Evolutionary conservation across 2,888 invertebrate genomes (phyloP).

Genomic region (Heterodera filipjevi): DNA sequence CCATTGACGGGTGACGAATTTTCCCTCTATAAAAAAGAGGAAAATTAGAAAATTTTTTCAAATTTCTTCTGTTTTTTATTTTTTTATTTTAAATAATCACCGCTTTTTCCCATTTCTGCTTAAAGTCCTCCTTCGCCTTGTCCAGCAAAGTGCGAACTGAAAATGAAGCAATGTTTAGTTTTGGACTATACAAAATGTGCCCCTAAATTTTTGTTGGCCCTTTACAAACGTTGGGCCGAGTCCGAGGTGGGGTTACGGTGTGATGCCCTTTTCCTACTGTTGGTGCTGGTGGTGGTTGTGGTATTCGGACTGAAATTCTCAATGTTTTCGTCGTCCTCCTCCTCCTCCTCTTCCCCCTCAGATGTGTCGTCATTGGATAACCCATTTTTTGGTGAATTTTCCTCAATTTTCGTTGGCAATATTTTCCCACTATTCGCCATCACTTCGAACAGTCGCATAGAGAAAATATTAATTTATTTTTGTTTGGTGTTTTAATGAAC

Average conservation of each 20-base stretch:
- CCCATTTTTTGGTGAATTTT: not conserved
- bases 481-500: not conserved
- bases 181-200: not conserved
- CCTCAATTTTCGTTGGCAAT: not conserved
- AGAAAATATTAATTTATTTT: not conserved
- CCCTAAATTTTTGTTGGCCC: not conserved
- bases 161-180: not conserved
- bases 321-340: not conserved
- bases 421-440: not conserved
- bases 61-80: no score
- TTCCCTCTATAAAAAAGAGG: no score
- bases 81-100: constrained; percentile 33
- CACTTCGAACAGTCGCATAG: not conserved
- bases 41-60: no score
- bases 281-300: no score
- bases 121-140: constrained; percentile 11
- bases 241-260: not conserved
- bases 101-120: constrained; percentile 64
- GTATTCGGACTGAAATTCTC: not conserved
- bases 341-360: not conserved
- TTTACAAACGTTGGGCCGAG: constrained; percentile 1
- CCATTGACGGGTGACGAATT: constrained; percentile 77
- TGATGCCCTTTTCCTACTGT: not conserved
- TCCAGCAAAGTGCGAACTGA: constrained; percentile 55
- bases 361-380: not conserved